Conservation (phyloP, 2,113 vertebrate genomes). For the Grallaria varia region DNA sequence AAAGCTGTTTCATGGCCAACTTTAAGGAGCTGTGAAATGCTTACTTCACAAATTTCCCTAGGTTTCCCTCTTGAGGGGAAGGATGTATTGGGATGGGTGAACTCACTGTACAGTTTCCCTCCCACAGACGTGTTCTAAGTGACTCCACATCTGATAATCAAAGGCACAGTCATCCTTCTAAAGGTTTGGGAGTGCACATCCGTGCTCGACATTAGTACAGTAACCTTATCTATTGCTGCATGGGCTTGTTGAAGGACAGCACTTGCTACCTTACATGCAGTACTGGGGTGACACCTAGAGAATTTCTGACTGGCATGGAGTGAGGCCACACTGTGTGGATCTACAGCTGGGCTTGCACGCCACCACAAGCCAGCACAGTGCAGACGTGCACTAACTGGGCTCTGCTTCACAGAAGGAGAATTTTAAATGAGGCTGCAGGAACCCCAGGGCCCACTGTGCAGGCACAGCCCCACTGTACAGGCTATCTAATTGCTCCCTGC, state of each 20-base stretch:
- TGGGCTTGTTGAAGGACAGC: neutral
- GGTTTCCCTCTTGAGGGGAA: neutral
- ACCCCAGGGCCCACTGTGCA: neutral
- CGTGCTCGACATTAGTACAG: fast-evolving
- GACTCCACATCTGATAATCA: neutral
- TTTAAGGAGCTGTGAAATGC: neutral
- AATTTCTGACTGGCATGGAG: neutral
- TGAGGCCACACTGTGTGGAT: neutral
- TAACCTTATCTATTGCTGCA: neutral
- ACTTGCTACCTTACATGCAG: neutral
- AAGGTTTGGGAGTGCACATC: neutral
- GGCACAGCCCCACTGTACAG: neutral
- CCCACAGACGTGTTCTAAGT: neutral
- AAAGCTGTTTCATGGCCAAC: neutral
- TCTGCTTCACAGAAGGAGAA: neutral
- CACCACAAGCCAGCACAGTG: neutral
- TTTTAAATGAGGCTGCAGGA: neutral
- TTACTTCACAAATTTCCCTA: neutral
- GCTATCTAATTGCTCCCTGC: neutral
- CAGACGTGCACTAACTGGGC: fast-evolving
- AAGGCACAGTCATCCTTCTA: neutral
- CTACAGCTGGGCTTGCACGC: neutral
- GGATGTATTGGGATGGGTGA: neutral
- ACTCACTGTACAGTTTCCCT: neutral
- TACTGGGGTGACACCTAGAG: neutral